Base-by-base conservation (phyloP, 2,113 vertebrate species). In the Octodon degus region DNA sequence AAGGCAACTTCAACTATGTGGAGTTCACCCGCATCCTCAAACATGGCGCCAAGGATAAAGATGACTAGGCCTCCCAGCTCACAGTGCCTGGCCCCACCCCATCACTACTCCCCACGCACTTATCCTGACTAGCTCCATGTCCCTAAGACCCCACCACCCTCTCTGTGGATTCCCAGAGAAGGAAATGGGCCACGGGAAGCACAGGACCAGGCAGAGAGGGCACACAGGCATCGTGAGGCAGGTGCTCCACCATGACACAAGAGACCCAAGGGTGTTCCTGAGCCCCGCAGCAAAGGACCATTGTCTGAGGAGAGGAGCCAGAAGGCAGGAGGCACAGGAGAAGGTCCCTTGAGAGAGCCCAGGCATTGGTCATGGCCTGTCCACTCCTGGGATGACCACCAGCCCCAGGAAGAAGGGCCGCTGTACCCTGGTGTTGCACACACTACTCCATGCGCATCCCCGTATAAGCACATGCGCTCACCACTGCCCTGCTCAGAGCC, bases 11-110 rank as follows among this genome's bases (percentile, higher is more conserved):
- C 98, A 99, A 99, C 98, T 99, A 99, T 0, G 99, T 99, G 63
- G 99, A 99, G 98, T 99, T 99, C 99, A 99, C 99, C 65, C 99
- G 99, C 98, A 99, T 99, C 97, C 99, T 99, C 96, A 99, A 99
- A 97, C 99, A 99, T 0, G 99, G 99, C 0, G 99, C 99, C 98
- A 99, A 99, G 97, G 99, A 99, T 96, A 99, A 99, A 72, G 99
- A 99, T 0, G 99, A 99, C 97, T 98, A 98, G 97, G 0, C 88
- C 3, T 0, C 34, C 74, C 5, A 5, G 37, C 65, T 24, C 50
- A 43, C 12, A 0, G 0, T 2, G 34, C 65, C 93, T 13, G 17
- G 37, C 50, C 87, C 83, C 2, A 0, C 32, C 91, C 86, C 43
- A 83, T 55, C 95, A 89, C 80, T 24, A 20, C 50, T 55, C 8